phyloP scores from a whole-genome alignment of 1,140 invertebrate species.

The Gryon sp. region DNA sequence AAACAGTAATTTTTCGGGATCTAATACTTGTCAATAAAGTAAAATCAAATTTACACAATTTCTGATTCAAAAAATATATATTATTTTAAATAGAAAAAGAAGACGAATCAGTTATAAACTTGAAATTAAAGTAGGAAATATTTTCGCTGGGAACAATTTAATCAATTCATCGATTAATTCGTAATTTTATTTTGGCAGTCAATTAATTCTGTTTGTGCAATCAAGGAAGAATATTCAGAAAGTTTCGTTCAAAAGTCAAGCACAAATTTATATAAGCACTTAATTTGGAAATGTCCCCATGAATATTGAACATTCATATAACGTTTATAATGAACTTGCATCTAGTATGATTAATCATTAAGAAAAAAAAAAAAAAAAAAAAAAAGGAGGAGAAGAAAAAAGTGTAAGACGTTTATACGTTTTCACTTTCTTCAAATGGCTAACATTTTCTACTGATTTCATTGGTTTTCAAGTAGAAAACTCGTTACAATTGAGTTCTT shows the following conservation, averaged over 20 bases:
- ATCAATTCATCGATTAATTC: background rate
- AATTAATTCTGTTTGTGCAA: background rate
- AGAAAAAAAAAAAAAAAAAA: constrained; percentile 3
- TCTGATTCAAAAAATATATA: too few species aligned
- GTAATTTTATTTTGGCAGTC: background rate
- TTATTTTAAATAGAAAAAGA: too few species aligned
- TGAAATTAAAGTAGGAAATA: too few species aligned
- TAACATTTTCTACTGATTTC: constrained; percentile 29
- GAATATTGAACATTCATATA: background rate
- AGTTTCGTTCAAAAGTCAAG: background rate
- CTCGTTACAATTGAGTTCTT: too few species aligned
- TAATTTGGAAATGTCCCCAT: background rate
- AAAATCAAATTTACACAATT: too few species aligned
- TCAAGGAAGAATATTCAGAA: background rate
- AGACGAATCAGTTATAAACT: too few species aligned
- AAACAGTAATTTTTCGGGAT: too few species aligned
- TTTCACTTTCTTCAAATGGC: constrained; percentile 13
- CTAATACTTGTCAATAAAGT: too few species aligned
- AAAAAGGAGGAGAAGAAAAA: too few species aligned
- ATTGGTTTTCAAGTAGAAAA: constrained; percentile 31
- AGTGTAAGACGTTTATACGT: too few species aligned
- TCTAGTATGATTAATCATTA: constrained; percentile 1
- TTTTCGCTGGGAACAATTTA: background rate
- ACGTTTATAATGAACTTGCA: background rate
- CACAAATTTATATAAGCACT: background rate